Conservation (phyloP, 53 echinoderm and acorn worm genomes). For the Apostichopus leukothele region DNA sequence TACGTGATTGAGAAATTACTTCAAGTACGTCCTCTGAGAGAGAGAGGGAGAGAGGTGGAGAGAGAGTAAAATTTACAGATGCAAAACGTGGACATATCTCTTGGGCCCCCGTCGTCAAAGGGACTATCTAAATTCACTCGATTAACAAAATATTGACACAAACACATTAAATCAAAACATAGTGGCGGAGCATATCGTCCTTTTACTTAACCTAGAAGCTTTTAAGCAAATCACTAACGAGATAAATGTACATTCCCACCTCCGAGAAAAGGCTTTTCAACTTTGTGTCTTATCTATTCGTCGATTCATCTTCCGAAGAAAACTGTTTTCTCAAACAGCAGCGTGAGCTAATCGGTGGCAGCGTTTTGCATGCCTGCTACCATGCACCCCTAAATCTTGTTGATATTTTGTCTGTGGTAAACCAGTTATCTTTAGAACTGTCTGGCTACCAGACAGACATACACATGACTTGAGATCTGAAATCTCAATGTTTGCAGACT, state of each 20-base stretch:
- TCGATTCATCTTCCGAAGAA: not conserved
- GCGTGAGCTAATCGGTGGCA: not conserved
- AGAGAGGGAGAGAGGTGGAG: too few species aligned
- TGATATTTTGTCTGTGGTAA: not conserved
- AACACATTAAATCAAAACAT: constrained; percentile 26
- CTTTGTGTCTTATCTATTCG: not conserved
- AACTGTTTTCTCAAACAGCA: not conserved
- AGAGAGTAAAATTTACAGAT: too few species aligned
- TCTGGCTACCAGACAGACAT: not conserved
- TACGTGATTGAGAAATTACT: too few species aligned
- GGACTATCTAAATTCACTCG: not conserved
- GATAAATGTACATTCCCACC: not conserved
- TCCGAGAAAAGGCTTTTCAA: not conserved
- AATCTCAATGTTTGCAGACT: too few species aligned
- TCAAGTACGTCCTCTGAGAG: too few species aligned
- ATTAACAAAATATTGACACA: constrained; percentile 19
- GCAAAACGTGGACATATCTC: too few species aligned
- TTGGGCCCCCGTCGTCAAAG: not conserved
- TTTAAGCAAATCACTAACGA: not conserved
- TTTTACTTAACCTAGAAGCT: not conserved
- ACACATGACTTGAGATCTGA: too few species aligned
- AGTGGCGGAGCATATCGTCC: not conserved
- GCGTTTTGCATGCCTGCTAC: too few species aligned
- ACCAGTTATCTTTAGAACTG: not conserved
- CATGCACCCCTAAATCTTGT: not conserved